phyloP scores from a whole-genome alignment of 2,113 vertebrate genomes.

The Isurus oxyrinchus region DNA sequence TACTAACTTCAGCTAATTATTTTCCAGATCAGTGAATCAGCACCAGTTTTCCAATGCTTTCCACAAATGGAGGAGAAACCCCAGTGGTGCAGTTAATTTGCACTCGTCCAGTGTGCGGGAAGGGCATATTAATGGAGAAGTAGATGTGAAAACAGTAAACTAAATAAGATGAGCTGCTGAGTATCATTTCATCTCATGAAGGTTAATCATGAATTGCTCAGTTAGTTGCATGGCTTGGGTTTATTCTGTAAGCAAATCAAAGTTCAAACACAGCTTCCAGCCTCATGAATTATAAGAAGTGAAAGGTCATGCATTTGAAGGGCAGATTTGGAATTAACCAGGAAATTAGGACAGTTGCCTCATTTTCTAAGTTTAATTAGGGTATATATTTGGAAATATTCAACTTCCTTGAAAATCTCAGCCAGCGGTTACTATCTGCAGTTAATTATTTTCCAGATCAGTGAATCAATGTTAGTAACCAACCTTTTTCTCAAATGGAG shows the following conservation, averaged over 20 bases:
- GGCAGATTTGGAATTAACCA: not conserved
- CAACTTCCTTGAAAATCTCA: not conserved
- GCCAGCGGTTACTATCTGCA: not conserved
- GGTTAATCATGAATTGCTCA: not conserved
- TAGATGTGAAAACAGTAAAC: not conserved
- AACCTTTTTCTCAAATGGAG: not conserved
- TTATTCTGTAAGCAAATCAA: constrained; percentile 3
- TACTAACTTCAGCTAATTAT: constrained; percentile 11
- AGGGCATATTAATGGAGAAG: not conserved
- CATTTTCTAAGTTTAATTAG: constrained; percentile 9
- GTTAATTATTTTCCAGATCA: not conserved
- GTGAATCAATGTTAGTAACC: not conserved
- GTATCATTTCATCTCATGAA: not conserved
- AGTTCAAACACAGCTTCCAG: not conserved
- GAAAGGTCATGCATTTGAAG: not conserved
- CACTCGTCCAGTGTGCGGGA: not conserved
- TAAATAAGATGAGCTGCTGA: not conserved
- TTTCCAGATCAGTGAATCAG: constrained; percentile 8
- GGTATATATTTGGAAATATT: not conserved
- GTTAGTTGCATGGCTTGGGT: not conserved
- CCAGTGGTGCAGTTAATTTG: not conserved
- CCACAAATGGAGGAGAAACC: not conserved
- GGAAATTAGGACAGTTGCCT: not conserved
- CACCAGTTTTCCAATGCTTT: not conserved
- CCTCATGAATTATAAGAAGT: not conserved